phyloP scores from a whole-genome alignment of 2,113 vertebrate species.

The Poeciliopsis turrubarensis region DNA sequence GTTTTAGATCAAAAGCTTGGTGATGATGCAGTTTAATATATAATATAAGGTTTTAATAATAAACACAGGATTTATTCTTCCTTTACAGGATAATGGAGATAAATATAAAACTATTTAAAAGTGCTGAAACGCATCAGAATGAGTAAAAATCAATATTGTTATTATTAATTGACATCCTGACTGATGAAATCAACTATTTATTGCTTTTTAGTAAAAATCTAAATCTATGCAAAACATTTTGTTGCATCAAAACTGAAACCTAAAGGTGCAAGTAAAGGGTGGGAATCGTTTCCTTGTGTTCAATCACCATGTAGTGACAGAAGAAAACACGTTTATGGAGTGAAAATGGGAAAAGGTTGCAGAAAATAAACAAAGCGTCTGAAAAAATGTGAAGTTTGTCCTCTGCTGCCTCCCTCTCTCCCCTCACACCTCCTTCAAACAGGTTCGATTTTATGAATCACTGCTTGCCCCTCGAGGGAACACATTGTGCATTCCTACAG shows the following conservation, averaged over 20 bases:
- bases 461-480: conserved; percentile 68
- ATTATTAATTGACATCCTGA: no score
- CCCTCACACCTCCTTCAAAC: conserved; percentile 69
- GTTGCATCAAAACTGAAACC: not conserved
- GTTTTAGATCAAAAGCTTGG: no score
- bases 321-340: not conserved
- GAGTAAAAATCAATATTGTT: not conserved
- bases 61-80: not conserved
- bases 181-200: not conserved
- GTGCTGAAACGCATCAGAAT: not conserved
- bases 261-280: not conserved
- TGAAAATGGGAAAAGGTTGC: conserved; percentile 22
- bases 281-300: not conserved
- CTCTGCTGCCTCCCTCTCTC: conserved; percentile 49
- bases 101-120: not conserved
- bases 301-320: conserved; percentile 4
- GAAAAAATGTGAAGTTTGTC: conserved; percentile 38
- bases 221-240: no score
- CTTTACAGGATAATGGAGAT: not conserved
- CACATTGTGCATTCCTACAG: conserved; percentile 65
- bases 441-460: conserved; percentile 76
- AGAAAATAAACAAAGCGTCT: conserved; percentile 32
- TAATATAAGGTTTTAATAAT: no score
- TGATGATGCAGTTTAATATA: no score
- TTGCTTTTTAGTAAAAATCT: not conserved